A percentile compares a stretch with the other conserved stretches of the same genome.
These are phyloP conservation scores for Trichosurus vulpecula DNA, from an alignment of 2,797 vertebrate species.

Conservation along the genomic window DNA sequence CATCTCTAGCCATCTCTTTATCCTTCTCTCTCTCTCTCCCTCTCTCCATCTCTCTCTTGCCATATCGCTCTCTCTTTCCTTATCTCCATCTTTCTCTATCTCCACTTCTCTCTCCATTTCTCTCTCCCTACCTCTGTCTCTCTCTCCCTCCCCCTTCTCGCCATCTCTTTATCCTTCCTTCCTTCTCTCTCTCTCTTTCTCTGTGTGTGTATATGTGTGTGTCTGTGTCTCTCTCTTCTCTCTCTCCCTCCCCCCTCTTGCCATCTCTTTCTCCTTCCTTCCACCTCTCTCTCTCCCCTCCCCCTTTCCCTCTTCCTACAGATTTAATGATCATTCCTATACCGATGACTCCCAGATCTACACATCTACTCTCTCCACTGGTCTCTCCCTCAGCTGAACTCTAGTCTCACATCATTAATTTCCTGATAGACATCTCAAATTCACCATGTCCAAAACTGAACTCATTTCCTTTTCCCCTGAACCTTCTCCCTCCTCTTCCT, in stretches of 20 bases:
- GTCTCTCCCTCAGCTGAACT: not conserved
- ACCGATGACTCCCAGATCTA: not conserved
- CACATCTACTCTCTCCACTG: not conserved
- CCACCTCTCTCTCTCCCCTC: rapidly evolving
- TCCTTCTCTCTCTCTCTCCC: not conserved
- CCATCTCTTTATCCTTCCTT: too few relatives aligned
- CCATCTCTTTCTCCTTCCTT: rapidly evolving
- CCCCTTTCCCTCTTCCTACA: not conserved
- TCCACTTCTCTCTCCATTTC: too few relatives aligned
- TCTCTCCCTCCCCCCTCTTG: too few relatives aligned
- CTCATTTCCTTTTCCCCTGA: not conserved
- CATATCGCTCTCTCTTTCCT: too few relatives aligned
- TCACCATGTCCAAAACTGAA: not conserved
- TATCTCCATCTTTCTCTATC: too few relatives aligned
- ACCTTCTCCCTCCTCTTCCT: not conserved
- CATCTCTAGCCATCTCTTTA: not conserved
- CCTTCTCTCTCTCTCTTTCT: too few relatives aligned
- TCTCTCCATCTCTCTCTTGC: too few relatives aligned
- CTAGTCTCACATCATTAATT: not conserved
- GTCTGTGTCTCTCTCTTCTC: not conserved
- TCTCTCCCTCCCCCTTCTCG: too few relatives aligned
- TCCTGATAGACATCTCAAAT: not conserved
- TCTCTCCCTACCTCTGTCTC: too few relatives aligned
- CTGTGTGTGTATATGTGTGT: too few relatives aligned
- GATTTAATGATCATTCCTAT: not conserved